A percentile compares a stretch with the other conserved stretches of the same genome.
Evolutionary conservation across 35 echinoderm and acorn worm species (phyloP).

Genomic region (Stichopus chloronotus): DNA sequence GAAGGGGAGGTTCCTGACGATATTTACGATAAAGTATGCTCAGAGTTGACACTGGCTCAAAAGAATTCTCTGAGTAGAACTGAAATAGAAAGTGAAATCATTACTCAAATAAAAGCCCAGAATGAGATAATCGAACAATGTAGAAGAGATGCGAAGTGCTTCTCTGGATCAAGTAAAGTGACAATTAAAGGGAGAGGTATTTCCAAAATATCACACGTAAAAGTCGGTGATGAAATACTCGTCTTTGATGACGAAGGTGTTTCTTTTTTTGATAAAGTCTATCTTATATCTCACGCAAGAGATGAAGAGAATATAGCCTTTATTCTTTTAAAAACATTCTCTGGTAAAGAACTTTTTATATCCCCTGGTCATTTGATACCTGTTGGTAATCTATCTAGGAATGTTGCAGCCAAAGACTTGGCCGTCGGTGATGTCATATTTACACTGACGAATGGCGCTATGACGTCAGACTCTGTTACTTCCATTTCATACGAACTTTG

Average conservation of each 20-base stretch:
- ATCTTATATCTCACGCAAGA: background rate
- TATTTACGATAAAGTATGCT: background rate
- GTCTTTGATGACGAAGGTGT: background rate
- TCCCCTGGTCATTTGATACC: slow-evolving; percentile 32
- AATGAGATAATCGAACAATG: background rate
- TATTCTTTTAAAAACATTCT: background rate
- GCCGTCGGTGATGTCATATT: slow-evolving; percentile 6
- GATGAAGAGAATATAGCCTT: background rate
- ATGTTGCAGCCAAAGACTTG: background rate
- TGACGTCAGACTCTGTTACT: background rate
- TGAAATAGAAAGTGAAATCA: background rate
- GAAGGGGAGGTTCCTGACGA: background rate
- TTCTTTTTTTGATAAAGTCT: slow-evolving; percentile 13
- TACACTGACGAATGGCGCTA: background rate
- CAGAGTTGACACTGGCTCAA: background rate
- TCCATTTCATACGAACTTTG: background rate
- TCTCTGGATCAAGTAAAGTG: background rate
- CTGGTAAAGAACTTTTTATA: background rate
- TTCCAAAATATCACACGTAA: background rate
- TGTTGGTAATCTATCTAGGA: background rate
- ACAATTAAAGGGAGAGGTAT: background rate
- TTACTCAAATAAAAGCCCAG: background rate
- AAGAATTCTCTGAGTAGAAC: background rate
- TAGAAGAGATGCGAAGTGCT: background rate
- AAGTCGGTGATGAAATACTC: slow-evolving; percentile 12